These are phyloP conservation scores for Ictidomys tridecemlineatus DNA, from an alignment of 2,113 vertebrate genomes.

Conservation along the genomic window DNA sequence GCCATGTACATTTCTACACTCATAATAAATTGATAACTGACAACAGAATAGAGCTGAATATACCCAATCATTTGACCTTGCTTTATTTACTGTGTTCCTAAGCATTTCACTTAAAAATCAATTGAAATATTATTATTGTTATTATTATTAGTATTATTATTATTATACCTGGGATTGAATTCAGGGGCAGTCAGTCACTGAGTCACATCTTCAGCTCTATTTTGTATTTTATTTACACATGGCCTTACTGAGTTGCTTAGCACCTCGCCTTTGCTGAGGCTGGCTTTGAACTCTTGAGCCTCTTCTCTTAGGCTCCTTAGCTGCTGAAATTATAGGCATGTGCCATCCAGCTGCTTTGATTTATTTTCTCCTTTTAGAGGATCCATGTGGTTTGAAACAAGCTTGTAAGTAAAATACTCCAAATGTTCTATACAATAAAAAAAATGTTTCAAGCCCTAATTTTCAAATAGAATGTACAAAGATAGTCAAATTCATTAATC, in stretches of 20 bases:
- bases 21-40: not conserved
- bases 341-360: not conserved
- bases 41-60: not conserved
- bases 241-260: too few relatives aligned
- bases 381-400: not conserved
- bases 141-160: too few relatives aligned
- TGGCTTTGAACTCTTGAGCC: too few relatives aligned
- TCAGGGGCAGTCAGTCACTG: too few relatives aligned
- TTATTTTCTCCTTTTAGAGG: conserved; percentile 22
- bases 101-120: conserved; percentile 16
- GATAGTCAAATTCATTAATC: conserved; percentile 8
- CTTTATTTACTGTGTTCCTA: not conserved
- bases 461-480: not conserved
- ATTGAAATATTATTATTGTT: not conserved
- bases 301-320: too few relatives aligned
- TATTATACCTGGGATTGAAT: too few relatives aligned
- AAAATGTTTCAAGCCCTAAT: conserved; percentile 37
- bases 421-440: conserved; percentile 58
- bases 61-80: not conserved
- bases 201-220: too few relatives aligned
- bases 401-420: not conserved
- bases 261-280: too few relatives aligned
- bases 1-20: conserved; percentile 3
- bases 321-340: too few relatives aligned
- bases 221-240: too few relatives aligned